phyloP scores from a whole-genome alignment of 2,888 invertebrate genomes.

The Noctuana brunneofusca region DNA sequence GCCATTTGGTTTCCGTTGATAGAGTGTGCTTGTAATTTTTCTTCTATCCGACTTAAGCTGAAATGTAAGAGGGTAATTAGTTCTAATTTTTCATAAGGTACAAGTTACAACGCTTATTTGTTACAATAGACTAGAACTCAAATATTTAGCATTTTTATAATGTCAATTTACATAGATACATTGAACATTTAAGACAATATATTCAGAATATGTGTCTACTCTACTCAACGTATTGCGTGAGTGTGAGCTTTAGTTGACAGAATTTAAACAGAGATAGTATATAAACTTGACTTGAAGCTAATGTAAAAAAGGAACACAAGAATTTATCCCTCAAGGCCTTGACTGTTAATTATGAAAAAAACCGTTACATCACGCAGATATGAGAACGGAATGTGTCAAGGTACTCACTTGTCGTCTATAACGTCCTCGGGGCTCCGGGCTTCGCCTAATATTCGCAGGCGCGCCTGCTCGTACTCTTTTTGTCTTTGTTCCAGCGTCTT shows the following conservation, averaged over 20 bases:
- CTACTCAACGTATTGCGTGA: too few species aligned
- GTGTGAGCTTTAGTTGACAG: neutral
- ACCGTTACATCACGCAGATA: constrained; percentile 24
- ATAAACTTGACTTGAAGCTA: neutral
- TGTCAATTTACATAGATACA: too few species aligned
- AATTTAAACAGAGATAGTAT: neutral
- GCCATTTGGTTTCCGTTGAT: constrained; percentile 59
- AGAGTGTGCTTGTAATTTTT: constrained; percentile 73
- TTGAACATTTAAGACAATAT: too few species aligned
- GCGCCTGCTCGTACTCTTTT: constrained; percentile 96
- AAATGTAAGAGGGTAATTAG: constrained; percentile 42
- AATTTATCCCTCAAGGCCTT: constrained; percentile 26
- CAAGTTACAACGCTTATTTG: too few species aligned
- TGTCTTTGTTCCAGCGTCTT: constrained; percentile 94
- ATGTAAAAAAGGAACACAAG: constrained; percentile 4
- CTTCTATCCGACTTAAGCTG: constrained; percentile 73
- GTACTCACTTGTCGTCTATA: constrained; percentile 83
- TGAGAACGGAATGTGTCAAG: constrained; percentile 2
- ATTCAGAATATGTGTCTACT: too few species aligned
- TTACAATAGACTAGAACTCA: too few species aligned
- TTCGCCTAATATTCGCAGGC: constrained; percentile 94
- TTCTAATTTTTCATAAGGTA: too few species aligned
- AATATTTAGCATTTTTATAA: too few species aligned
- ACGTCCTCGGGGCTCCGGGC: constrained; percentile 91
- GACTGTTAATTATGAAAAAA: constrained; percentile 25